Conservation (phyloP, 2,113 vertebrate genomes). For the Dipodomys merriami region DNA sequence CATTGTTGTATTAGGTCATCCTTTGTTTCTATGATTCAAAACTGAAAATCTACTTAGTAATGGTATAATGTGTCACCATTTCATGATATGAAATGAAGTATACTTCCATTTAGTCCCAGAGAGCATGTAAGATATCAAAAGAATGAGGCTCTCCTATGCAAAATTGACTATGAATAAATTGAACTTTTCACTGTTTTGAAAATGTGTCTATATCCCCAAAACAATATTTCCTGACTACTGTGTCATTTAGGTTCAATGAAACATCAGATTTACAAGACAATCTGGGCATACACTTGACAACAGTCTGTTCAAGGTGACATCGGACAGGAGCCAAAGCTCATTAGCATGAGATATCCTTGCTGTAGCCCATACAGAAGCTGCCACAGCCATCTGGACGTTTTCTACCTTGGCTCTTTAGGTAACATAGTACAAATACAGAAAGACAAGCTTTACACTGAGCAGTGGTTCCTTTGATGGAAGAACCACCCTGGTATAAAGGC, state of each 20-base stretch:
- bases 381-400: not conserved
- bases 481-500: not conserved
- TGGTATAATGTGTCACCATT: not conserved
- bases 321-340: not conserved
- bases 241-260: not conserved
- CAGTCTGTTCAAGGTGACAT: not conserved
- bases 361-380: fast-evolving
- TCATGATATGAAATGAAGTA: not conserved
- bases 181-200: not conserved
- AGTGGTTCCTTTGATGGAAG: not conserved
- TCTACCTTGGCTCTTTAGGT: not conserved
- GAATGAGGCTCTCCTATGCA: not conserved
- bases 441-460: not conserved
- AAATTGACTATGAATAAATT: not conserved
- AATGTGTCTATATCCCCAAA: not conserved
- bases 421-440: not conserved
- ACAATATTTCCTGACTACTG: not conserved
- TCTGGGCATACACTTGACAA: not conserved
- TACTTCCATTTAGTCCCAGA: not conserved
- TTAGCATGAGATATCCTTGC: not conserved
- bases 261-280: not conserved
- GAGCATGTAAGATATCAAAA: not conserved
- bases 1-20: too few relatives aligned
- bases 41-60: too few relatives aligned
- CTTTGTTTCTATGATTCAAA: too few relatives aligned